Conservation (phyloP, 92 coral and sea anemone species). For the Epizoanthus fatuus region DNA sequence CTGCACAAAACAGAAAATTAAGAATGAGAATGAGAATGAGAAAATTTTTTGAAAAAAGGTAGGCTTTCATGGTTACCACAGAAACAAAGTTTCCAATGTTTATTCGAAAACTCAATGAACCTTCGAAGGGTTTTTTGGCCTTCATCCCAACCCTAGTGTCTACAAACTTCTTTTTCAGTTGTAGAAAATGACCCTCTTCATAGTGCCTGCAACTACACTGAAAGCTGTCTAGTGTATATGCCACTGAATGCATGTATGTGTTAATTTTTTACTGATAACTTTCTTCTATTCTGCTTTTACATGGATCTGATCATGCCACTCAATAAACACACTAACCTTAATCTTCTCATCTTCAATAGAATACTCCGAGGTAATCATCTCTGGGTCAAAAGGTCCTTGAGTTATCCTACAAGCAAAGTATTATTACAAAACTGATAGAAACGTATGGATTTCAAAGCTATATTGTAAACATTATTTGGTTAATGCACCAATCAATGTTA, state of each 20-base stretch:
- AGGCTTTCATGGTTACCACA: too few relatives aligned
- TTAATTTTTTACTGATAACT: not conserved
- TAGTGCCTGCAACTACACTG: not conserved
- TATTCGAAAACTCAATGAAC: too few relatives aligned
- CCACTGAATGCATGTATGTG: not conserved
- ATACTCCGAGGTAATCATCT: slow-evolving; percentile 83
- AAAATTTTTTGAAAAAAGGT: too few relatives aligned
- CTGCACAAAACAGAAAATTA: too few relatives aligned
- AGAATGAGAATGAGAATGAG: too few relatives aligned
- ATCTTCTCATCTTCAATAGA: slow-evolving; percentile 93
- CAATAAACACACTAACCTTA: slow-evolving; percentile 65
- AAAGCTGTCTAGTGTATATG: not conserved
- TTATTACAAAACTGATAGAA: not conserved
- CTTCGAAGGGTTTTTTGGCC: too few relatives aligned
- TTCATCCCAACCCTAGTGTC: too few relatives aligned
- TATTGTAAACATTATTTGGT: not conserved
- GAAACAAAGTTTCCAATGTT: too few relatives aligned
- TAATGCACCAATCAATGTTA: not conserved
- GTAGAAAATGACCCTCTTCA: too few relatives aligned
- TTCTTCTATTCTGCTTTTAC: not conserved
- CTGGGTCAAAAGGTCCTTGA: slow-evolving; percentile 95
- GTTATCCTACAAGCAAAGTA: slow-evolving; percentile 80
- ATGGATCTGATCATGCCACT: not conserved
- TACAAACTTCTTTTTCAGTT: too few relatives aligned
- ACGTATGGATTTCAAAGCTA: too few relatives aligned